phyloP scores from a whole-genome alignment of 2,113 vertebrate genomes.

The Taxidea taxus region DNA sequence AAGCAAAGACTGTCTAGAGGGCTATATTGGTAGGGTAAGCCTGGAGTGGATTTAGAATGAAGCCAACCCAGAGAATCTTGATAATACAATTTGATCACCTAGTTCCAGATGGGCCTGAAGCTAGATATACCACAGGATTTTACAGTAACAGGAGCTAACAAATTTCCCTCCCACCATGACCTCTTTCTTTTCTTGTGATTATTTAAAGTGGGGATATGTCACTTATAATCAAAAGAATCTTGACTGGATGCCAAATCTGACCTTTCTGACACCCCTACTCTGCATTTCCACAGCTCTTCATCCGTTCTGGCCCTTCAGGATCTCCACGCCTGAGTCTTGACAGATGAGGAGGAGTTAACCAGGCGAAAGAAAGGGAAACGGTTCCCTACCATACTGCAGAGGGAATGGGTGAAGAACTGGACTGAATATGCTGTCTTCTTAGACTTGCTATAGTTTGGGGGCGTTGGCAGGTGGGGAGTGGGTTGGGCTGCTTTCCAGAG shows the following conservation, averaged over 20 bases:
- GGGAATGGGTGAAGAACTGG: background rate
- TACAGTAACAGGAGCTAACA: background rate
- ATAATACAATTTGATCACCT: constrained; percentile 10
- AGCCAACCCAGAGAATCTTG: background rate
- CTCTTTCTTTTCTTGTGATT: background rate
- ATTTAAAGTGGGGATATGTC: background rate
- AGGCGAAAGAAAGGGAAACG: background rate
- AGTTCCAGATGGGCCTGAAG: background rate
- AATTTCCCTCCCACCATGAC: background rate
- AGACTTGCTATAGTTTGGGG: background rate
- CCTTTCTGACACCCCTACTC: background rate
- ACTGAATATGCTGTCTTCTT: background rate
- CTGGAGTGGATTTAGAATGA: background rate
- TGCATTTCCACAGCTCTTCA: background rate
- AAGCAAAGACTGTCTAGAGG: background rate
- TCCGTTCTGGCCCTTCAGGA: background rate
- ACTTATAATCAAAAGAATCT: background rate
- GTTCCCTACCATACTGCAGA: background rate
- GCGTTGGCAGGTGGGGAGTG: background rate
- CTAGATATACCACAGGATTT: background rate
- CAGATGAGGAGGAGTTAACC: background rate
- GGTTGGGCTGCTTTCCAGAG: background rate
- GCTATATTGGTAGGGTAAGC: background rate
- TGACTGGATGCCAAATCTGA: background rate
- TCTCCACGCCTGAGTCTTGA: background rate